Percentiles rank a stretch among this genome's conserved stretches.
Conservation (phyloP, 2,113 vertebrate genomes). For the Ptyas mucosa region DNA sequence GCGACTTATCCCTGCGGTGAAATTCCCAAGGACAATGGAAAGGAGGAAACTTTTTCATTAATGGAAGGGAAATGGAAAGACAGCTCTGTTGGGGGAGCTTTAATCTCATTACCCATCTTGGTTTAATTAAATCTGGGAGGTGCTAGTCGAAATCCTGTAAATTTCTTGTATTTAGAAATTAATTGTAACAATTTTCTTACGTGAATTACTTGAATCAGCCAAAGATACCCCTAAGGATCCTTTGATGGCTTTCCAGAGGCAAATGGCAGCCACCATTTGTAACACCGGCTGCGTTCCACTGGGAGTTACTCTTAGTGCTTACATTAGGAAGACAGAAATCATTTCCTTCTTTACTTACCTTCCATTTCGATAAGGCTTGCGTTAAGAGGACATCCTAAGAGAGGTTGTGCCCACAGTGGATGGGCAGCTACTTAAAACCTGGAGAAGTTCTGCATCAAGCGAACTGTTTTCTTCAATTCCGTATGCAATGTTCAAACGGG, state of each 20-base stretch:
- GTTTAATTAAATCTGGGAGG: conserved; percentile 64
- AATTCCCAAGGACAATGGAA: conserved; percentile 36
- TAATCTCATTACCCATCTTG: conserved; percentile 63
- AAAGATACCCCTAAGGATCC: conserved; percentile 37
- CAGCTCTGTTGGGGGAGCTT: conserved; percentile 48
- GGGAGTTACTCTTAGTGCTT: background rate
- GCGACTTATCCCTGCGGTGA: conserved; percentile 30
- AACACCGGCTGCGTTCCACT: background rate
- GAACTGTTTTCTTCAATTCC: conserved; percentile 27
- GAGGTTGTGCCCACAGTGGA: background rate
- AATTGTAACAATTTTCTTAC: conserved; percentile 60
- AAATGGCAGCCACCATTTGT: conserved; percentile 58
- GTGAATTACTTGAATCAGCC: conserved; percentile 51
- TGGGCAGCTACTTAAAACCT: conserved; percentile 39
- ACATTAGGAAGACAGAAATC: background rate
- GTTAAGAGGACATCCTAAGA: background rate
- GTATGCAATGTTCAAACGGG: conserved; percentile 47
- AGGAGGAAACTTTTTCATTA: conserved; percentile 53
- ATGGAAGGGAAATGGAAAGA: conserved; percentile 43
- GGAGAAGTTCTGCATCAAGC: conserved; percentile 34
- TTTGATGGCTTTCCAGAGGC: conserved; percentile 61
- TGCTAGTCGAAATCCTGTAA: conserved; percentile 51
- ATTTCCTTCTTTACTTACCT: background rate
- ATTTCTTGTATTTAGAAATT: conserved; percentile 56
- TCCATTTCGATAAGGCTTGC: background rate